Base-by-base conservation (phyloP, 2,113 vertebrate species). In the Lophotis ruficrista region DNA sequence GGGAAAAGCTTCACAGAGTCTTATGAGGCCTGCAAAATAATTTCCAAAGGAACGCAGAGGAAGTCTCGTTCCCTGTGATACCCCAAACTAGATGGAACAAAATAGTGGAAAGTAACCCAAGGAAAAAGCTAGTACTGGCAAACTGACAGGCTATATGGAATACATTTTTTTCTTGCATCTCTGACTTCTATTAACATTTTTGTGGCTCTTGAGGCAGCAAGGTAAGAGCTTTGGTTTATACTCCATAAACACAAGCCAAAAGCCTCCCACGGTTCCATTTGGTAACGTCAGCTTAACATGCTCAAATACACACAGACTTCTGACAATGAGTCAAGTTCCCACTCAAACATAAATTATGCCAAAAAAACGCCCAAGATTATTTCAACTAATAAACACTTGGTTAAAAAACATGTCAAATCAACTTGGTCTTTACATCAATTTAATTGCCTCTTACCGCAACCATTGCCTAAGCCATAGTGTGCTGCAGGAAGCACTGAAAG, bases 321-420 rank as follows among this genome's bases (percentile, higher is more conserved):
- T 90, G 93, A 97, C 83, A 94, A 87, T 90, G 82, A 96, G 65
- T 97, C 90, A 95, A 75, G 72, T 88, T 96, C 97, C 92, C 92
- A 96, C 90, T 93, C 90, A 90, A 79, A 91, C 51, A 90, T 58
- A 90, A 93, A 85, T 86, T 72, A 72, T 45, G 91, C 93, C 94
- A 96, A 94, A 93, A 93, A 96, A 71, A 14, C 60, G 25, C 62
- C 86, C 84, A 92, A 91, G 87, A 96, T 97, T 94, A 96, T 97
- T 97, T 96, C 85, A 94, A 87, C 89, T 93, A 97, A 96, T 94
- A 97, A 95, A 96, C 94, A 95, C 77, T 85, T 93, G 91, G 81
- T 96, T 92, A 94, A 94, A 96, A 96, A 89, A 58, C 87, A 94
- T 85, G 77, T 93, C 92, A 94, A 87, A 93, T 92, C 87, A 92